Base-by-base conservation (phyloP, 2,888 invertebrate genomes). In the Drosophila rellima region DNA sequence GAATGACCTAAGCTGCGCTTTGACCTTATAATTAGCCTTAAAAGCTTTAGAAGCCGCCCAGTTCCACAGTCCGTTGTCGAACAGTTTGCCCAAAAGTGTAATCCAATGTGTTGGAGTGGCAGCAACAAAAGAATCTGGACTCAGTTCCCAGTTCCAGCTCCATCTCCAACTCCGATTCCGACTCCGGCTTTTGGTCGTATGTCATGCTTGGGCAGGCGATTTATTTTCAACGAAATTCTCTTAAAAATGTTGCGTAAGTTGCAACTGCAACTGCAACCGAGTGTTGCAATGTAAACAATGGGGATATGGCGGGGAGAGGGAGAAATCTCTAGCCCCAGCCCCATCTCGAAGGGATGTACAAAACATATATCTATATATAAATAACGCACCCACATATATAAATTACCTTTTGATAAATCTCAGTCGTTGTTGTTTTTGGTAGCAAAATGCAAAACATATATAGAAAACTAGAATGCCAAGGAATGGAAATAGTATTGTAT, bases 351-450 rank as follows among this genome's bases (percentile, higher is more conserved):
- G 10, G 52, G 17, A 57, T 47, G 26, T 40, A 26, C 26, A 26
- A 7, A 2, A 1, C 26, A 7, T 26, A 40, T 20, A 74, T 78
- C 69, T 78, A 78, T 78, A 74, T 81, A 88, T 85, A 88, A 87
- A 85, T 78, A 71, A 74, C 70, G 74, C 84, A 78, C 70, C 69
- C 87, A 78, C 88, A 91, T 90, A 90, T 90, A 91, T 92, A 92
- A 92, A 92, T 92, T 92, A 92, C 91, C 92, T 92, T 92, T 92
- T 92, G 92, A 92, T 92, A 92, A 92, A 92, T 92, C 92, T 91
- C 86, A 91, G 92, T 83, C 88, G 86, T 89, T 81, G 82, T 45
- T 64, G 54, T 15, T 18, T 42, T 29, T 33, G 7, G 20, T 50
- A 54, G 68, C 68, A 75, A 69, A 74, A 65, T 40, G 62, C 52